phyloP scores from a whole-genome alignment of 2,113 vertebrate species.

The Grantiella picta region DNA sequence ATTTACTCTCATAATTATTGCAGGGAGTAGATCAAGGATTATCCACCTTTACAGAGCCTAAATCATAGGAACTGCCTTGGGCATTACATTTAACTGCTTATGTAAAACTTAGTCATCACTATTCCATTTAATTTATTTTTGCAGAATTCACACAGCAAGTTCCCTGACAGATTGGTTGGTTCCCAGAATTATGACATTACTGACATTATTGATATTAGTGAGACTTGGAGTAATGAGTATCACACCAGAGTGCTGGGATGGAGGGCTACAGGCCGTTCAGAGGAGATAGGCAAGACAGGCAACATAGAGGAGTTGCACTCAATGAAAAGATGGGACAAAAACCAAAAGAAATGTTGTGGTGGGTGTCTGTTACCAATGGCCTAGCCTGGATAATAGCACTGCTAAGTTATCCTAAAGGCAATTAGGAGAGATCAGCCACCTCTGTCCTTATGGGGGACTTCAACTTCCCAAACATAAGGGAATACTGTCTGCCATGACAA shows the following conservation, averaged over 20 bases:
- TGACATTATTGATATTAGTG: not conserved
- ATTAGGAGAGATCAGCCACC: not conserved
- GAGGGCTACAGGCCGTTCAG: not conserved
- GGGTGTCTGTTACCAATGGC: too few relatives aligned
- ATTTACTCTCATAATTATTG: not conserved
- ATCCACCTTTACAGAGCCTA: not conserved
- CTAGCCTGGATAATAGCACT: not conserved
- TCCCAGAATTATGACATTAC: not conserved
- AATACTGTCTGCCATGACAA: not conserved
- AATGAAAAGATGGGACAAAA: not conserved
- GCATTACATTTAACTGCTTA: not conserved
- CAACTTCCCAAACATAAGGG: not conserved
- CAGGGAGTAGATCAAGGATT: not conserved
- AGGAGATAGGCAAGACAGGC: not conserved
- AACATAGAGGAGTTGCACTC: rapidly evolving
- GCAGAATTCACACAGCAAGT: not conserved
- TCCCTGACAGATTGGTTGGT: not conserved
- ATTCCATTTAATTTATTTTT: not conserved
- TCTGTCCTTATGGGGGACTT: not conserved
- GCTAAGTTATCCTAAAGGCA: not conserved
- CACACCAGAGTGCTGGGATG: not conserved
- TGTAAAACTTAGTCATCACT: not conserved
- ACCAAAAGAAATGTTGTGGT: not conserved
- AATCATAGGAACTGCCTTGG: not conserved
- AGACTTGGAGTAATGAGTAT: too few relatives aligned